Base-by-base conservation (phyloP, 2,888 invertebrate genomes). In the Halictus ligatus region DNA sequence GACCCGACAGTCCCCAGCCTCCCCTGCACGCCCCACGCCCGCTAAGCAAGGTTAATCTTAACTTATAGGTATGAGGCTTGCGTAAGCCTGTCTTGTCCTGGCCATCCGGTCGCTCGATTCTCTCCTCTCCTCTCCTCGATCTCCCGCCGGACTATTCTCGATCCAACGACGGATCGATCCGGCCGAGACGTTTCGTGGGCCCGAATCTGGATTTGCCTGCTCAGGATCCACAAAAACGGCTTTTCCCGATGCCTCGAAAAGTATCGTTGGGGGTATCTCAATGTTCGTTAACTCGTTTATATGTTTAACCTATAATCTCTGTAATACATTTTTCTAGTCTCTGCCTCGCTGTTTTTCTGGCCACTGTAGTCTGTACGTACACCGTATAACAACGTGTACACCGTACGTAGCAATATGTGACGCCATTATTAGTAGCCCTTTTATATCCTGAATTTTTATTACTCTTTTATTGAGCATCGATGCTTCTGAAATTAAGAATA, bases 11-110 rank as follows among this genome's bases (percentile, higher is more conserved):
- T 76, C 76, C 77, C 77, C 74, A 58, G 67, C 29, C 64, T 77
- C 43, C 80, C 79, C 81, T 58, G 78, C 72, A 48, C 75, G 75
- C 74, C 85, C 80, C 88, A 83, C 89, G 88, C 88, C 64, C 89
- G 92, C 92, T 93, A 92, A 94, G 94, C 94, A 93, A 94, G 93
- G 94, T 94, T 94, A 94, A 94, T 94, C 94, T 94, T 92, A 93
- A 94, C 93, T 93, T 94, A 93, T 93, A 92, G 93, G 90, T 89
- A 92, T 92, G 89, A 89, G 91, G 54, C 93, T 93, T 93, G 93
- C 93, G 92, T 92, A 93, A 93, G 91, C 91, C 86, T 86, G 80
- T 84, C 78, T 64, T 43, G 78, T 78, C 78, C 84, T 74, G 77
- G 75, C 35, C 85, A 74, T 82, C 80, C 82, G 75, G 54, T 54